Percentiles rank a stretch among this genome's conserved stretches.
These are phyloP conservation scores for Myrmophylax atrothorax DNA, from an alignment of 2,113 vertebrate genomes.

Conservation along the genomic window DNA sequence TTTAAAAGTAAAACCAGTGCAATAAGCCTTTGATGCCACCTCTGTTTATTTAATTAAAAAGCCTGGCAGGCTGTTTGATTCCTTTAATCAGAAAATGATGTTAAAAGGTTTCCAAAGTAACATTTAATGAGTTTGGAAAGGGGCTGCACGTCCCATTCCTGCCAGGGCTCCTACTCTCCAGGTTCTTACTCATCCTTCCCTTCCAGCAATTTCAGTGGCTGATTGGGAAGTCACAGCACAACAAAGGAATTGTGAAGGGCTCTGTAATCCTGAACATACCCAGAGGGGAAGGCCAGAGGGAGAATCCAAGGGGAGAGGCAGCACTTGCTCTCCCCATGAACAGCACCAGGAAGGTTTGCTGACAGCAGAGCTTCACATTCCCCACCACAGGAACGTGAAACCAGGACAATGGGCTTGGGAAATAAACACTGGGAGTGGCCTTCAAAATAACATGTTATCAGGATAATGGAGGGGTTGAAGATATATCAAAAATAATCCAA, in stretches of 20 bases:
- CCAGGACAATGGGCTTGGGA: not conserved
- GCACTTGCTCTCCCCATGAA: not conserved
- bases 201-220: not conserved
- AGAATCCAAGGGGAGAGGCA: not conserved
- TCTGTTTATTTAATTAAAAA: not conserved
- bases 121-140: conserved; percentile 1
- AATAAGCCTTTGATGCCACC: not conserved
- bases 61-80: not conserved
- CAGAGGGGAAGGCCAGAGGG: not conserved
- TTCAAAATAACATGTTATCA: not conserved
- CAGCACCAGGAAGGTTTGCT: not conserved
- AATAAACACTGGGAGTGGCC: not conserved
- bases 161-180: not conserved
- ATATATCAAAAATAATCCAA: not conserved
- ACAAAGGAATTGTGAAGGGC: not conserved
- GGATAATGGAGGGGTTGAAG: not conserved
- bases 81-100: not conserved
- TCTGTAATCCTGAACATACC: rapidly evolving
- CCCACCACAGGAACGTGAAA: not conserved
- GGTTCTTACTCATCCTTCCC: not conserved
- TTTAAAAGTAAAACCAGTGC: not conserved
- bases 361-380: not conserved
- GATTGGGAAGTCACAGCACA: not conserved
- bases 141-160: not conserved
- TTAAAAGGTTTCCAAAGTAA: conserved; percentile 5